Evolutionary conservation across 2,888 invertebrate genomes (phyloP).

Genomic region (Dastarcus helophoroides): DNA sequence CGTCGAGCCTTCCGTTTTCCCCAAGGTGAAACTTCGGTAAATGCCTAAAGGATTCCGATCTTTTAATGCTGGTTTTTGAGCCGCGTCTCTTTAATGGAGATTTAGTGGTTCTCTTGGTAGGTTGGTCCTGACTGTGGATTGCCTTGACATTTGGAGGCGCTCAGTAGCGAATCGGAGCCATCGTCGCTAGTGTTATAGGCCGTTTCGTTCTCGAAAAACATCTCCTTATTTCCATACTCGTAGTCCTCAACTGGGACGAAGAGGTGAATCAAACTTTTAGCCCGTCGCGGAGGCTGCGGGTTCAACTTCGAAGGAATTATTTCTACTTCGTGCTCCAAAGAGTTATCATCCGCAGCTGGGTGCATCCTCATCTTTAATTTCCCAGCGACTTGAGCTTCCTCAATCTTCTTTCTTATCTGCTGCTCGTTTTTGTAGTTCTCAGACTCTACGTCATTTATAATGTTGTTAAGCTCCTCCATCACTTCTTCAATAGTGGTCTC

Average conservation of each 20-base stretch:
- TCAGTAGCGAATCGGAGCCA: conserved; percentile 59
- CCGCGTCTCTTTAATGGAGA: conserved; percentile 6
- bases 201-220: conserved; percentile 46
- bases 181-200: conserved; percentile 53
- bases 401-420: conserved; percentile 23
- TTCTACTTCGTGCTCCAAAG: conserved; percentile 43
- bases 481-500: conserved; percentile 81
- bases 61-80: conserved; percentile 15
- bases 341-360: conserved; percentile 39
- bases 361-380: conserved; percentile 27
- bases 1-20: conserved; percentile 14
- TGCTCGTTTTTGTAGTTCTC: conserved; percentile 44
- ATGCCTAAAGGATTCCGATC: conserved; percentile 23
- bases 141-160: conserved; percentile 42
- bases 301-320: conserved; percentile 68
- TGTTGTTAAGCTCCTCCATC: conserved; percentile 73
- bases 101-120: conserved; percentile 8
- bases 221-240: conserved; percentile 39
- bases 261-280: conserved; percentile 58
- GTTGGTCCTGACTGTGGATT: conserved; percentile 10
- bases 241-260: conserved; percentile 51
- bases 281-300: conserved; percentile 69
- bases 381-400: conserved; percentile 27
- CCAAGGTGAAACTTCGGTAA: conserved; percentile 7
- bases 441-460: conserved; percentile 74